These are phyloP conservation scores for Eurystomus gularis DNA, from an alignment of 2,113 vertebrate species.

Conservation along the genomic window DNA sequence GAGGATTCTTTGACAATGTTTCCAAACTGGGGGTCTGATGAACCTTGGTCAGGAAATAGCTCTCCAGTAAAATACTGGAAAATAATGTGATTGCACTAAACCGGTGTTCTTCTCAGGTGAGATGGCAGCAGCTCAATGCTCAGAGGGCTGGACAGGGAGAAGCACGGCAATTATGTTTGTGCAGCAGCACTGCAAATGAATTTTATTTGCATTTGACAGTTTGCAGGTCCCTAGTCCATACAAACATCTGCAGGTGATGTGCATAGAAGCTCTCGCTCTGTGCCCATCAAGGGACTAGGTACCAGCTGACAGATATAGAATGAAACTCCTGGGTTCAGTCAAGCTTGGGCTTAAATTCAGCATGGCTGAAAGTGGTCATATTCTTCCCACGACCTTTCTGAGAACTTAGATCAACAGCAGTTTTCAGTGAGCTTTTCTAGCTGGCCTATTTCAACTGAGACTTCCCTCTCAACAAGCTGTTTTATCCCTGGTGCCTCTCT, in stretches of 20 bases:
- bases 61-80: neutral
- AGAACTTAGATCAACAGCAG: neutral
- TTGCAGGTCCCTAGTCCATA: neutral
- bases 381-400: neutral
- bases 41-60: neutral
- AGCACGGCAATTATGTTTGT: neutral
- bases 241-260: neutral
- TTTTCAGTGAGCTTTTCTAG: neutral
- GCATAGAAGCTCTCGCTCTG: neutral
- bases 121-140: neutral
- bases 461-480: neutral
- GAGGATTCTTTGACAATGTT: neutral
- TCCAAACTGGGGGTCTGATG: neutral
- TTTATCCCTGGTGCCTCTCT: neutral
- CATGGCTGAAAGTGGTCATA: neutral
- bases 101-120: neutral
- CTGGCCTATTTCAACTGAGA: neutral
- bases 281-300: rapidly evolving
- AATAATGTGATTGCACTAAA: neutral
- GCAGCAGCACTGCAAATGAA: neutral
- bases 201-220: neutral
- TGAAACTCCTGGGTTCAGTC: neutral
- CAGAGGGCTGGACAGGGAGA: neutral
- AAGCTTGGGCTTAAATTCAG: neutral
- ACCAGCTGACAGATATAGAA: neutral